phyloP scores from a whole-genome alignment of 2,113 vertebrate genomes.

The Tamias sibiricus region DNA sequence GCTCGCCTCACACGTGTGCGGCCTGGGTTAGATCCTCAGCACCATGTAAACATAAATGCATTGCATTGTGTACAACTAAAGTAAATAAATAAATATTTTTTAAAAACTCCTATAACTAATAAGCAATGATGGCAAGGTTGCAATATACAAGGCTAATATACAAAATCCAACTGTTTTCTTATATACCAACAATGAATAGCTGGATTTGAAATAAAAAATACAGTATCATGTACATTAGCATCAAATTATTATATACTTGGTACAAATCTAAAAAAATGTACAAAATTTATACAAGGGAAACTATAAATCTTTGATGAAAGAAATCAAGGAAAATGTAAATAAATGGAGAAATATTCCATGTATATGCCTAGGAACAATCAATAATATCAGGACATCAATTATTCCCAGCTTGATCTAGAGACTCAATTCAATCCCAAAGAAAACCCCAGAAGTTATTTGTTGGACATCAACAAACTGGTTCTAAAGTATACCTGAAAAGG shows the following conservation, averaged over 20 bases:
- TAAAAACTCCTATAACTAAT: constrained; percentile 36
- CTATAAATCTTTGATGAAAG: neutral
- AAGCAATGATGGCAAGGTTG: neutral
- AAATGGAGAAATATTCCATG: neutral
- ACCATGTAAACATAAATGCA: no score
- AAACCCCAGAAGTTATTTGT: neutral
- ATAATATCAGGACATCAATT: neutral
- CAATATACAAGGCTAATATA: neutral
- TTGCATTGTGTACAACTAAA: no score
- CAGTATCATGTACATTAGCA: neutral
- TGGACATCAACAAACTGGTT: neutral
- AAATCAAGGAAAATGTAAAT: neutral
- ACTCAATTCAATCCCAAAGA: neutral
- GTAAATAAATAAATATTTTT: no score
- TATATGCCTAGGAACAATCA: neutral
- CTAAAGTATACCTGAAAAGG: constrained; percentile 10
- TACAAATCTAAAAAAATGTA: constrained; percentile 37
- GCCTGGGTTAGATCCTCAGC: no score
- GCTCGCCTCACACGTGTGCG: no score
- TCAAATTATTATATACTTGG: neutral
- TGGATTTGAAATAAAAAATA: constrained; percentile 33
- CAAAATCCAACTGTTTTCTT: constrained; percentile 1
- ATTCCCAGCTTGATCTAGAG: neutral
- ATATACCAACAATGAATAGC: neutral
- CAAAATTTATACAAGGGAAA: constrained; percentile 23